Base-by-base conservation (phyloP, 92 coral and sea anemone species). In the Zoanthus gigantus region DNA sequence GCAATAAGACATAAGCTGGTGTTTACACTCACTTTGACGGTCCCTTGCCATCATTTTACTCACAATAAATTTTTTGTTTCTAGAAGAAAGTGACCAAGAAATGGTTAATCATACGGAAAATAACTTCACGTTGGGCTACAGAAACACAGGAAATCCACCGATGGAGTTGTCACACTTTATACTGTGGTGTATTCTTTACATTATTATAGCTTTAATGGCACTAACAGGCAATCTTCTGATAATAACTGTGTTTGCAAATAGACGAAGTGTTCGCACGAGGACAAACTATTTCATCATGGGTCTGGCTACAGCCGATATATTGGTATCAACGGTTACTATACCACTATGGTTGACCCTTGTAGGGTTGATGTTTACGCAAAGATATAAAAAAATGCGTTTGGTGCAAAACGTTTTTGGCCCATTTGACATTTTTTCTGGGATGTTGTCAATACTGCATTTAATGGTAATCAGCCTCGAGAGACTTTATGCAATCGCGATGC, bases 211-310 rank as follows among this genome's bases (percentile, higher is more conserved):
- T 72, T 52, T 88, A 1, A 81, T 83, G 47, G 91, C 94, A 6
- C 60, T 93, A 72, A 42, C 86, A 17, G 96, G 96, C n/a, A 93
- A 93, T 82, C 84, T 86, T 60, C 92, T 93, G 56, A 93, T 93
- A 48, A 93, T 93, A 32, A 83, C 90, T n/a, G 94, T 93, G 74
- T 93, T 93, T 89, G 79, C 88, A 28, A 93, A 93, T 65, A 92
- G 90, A 61, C 91, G 96, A 73, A 86, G 80, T n/a, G 89, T 92
- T 37, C 94, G 94, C 71, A 93, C 96, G 18, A 88, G 96, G 67
- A 93, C 96, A 13, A 93, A 93, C 72, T 93, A 92, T 58, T 93
- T 93, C 57, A 92, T 93, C 31, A 87, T 93, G 83, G 96, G 96
- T 57, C 83, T 93, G 17, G 96, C 96, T 10, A 28, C 92, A 4